Evolutionary conservation across 1,140 invertebrate species (phyloP), one percentile per base, ranked within the genome.

Genomic region (Steinernema khuongi): DNA sequence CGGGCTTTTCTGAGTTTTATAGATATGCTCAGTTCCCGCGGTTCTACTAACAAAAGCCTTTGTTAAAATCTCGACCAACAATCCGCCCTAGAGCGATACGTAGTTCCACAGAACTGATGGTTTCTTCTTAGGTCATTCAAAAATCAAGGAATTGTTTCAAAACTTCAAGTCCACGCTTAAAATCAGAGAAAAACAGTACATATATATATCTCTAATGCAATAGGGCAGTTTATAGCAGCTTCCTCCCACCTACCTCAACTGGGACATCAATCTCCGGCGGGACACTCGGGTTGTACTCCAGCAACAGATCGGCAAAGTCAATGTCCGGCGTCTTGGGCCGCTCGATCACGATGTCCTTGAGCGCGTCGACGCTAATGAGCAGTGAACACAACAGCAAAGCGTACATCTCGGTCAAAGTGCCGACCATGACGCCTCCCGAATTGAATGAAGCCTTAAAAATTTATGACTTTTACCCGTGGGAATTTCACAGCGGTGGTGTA

Each of bases 391-490:
- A 60, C 19, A 60, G 11, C 7, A 60, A 60, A 22, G 26, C n/a
- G n/a, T n/a, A 22, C 22, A 22, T 60, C 50, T 4, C 7, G 26
- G 50, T 26, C 50, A 22, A 26, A 60, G 50, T 60, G 14, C 50
- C 50, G 50, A 60, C 50, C 50, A 60, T 60, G 22, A 60, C 50
- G 50, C 14, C 50, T 11, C 50, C 14, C 14, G 50, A 60, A 60
- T 60, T 60, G 50, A 60, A 17, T 60, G 26, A 22, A 60, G 50
- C n/a, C 50, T 60, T 7, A 60, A 60, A 60, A 60, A 60, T 60
- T 60, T 60, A 60, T 60, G 50, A 60, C 50, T 60, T 60, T 60
- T 22, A 60, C 50, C 50, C 50, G 50, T 60, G 50, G 50, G 50
- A 60, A 60, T 60, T 22, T 22, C 14, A 60, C 26, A 22, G 22